Percentiles rank a stretch among this genome's conserved stretches.
Evolutionary conservation across 2,113 vertebrate genomes (phyloP).

Genomic region (Semnornis frantzii): DNA sequence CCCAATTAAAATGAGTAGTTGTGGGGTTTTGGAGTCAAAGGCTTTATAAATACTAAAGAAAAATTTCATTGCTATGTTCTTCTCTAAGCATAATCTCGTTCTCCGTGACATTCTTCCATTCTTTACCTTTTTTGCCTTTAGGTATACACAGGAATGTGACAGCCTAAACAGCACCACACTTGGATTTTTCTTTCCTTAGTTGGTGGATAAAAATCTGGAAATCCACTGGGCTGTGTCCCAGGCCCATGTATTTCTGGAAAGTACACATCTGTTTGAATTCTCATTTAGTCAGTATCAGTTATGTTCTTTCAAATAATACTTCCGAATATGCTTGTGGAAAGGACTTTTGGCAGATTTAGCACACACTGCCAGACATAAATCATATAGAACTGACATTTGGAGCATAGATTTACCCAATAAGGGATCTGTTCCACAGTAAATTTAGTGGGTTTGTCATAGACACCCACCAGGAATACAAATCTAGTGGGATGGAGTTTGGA

Average conservation of each 20-base stretch:
- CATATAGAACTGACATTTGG: background rate
- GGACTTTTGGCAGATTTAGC: background rate
- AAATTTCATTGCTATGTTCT: background rate
- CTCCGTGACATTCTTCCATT: accelerated
- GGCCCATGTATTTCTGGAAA: background rate
- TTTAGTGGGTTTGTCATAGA: background rate
- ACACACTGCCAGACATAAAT: background rate
- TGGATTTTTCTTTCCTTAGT: background rate
- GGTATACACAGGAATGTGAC: background rate
- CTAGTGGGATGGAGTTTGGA: background rate
- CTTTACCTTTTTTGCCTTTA: background rate
- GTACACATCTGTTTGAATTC: background rate
- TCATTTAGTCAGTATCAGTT: background rate
- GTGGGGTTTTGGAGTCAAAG: background rate
- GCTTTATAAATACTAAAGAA: background rate
- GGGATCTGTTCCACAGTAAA: background rate
- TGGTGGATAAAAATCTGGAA: background rate
- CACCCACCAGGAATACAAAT: background rate
- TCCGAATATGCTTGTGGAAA: background rate
- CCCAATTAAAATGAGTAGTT: background rate
- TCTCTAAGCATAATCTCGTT: background rate
- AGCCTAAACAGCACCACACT: background rate
- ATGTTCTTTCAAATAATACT: background rate
- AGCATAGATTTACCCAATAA: background rate
- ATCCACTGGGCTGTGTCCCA: background rate